phyloP scores from a whole-genome alignment of 2,797 vertebrate genomes.

The Clangula hyemalis region DNA sequence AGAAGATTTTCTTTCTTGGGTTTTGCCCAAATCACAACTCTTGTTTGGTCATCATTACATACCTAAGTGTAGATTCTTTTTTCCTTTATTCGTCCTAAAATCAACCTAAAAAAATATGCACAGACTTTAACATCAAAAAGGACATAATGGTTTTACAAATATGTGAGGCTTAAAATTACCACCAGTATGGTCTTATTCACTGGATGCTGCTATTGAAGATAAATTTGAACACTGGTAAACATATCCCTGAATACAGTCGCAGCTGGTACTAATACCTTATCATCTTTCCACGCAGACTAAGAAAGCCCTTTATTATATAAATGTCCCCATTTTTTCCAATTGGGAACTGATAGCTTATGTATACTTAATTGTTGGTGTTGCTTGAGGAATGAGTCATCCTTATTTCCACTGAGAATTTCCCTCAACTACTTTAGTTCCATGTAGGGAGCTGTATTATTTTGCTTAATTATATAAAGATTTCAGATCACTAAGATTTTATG shows the following conservation, averaged over 20 bases:
- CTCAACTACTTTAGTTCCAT: constrained; percentile 39
- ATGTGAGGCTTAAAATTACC: constrained; percentile 33
- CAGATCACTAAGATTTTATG: constrained; percentile 43
- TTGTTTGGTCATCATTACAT: background rate
- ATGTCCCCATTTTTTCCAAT: constrained; percentile 13
- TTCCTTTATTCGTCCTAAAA: background rate
- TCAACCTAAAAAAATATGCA: background rate
- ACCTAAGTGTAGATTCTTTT: background rate
- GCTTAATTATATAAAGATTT: constrained; percentile 62
- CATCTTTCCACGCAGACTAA: background rate
- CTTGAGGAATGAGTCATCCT: constrained; percentile 55
- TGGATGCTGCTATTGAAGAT: constrained; percentile 39
- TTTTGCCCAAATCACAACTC: constrained; percentile 10
- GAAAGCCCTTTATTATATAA: constrained; percentile 41
- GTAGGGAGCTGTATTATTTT: constrained; percentile 57
- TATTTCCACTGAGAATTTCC: constrained; percentile 64
- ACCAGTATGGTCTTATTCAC: background rate
- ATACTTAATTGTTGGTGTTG: constrained; percentile 31
- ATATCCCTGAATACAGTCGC: background rate
- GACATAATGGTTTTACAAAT: constrained; percentile 12
- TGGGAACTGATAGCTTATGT: constrained; percentile 17
- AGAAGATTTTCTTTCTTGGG: background rate
- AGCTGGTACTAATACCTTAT: constrained; percentile 16
- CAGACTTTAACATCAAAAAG: background rate
- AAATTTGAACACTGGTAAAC: constrained; percentile 23